Percentiles rank a stretch among this genome's conserved stretches.
Conservation (phyloP, 2,113 vertebrate genomes). For the Semnornis frantzii region DNA sequence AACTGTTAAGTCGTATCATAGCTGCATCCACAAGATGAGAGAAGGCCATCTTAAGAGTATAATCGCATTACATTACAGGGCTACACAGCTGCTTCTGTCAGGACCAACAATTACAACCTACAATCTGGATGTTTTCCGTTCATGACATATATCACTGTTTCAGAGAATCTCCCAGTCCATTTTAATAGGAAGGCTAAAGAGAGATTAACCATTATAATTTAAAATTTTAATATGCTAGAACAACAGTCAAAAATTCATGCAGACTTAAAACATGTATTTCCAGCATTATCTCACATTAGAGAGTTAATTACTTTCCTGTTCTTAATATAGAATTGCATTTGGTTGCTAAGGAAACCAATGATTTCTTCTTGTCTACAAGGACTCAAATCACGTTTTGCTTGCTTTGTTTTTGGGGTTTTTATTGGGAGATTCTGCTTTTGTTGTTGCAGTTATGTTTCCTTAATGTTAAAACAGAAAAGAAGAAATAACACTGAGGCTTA, state of each 20-base stretch:
- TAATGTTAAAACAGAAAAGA: background rate
- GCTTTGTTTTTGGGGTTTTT: constrained; percentile 22
- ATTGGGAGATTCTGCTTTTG: background rate
- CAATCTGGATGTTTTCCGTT: background rate
- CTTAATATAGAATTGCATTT: constrained; percentile 58
- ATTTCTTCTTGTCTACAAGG: constrained; percentile 46
- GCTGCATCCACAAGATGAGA: background rate
- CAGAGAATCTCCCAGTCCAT: background rate
- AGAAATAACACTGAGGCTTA: background rate
- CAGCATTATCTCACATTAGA: constrained; percentile 61
- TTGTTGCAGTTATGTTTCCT: background rate
- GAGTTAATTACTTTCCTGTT: constrained; percentile 70
- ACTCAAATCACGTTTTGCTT: constrained; percentile 22
- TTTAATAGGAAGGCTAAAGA: constrained; percentile 2
- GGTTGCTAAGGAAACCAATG: constrained; percentile 67
- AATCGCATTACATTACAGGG: constrained; percentile 35
- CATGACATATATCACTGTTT: background rate
- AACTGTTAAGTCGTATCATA: background rate
- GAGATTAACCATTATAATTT: background rate
- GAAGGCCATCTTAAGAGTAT: background rate
- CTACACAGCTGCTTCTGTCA: background rate
- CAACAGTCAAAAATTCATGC: constrained; percentile 15
- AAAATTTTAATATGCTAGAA: constrained; percentile 15
- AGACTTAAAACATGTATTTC: constrained; percentile 46
- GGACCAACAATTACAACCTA: background rate